Conservation (phyloP, 2,113 vertebrate species). For the Coryphaenoides rupestris region DNA sequence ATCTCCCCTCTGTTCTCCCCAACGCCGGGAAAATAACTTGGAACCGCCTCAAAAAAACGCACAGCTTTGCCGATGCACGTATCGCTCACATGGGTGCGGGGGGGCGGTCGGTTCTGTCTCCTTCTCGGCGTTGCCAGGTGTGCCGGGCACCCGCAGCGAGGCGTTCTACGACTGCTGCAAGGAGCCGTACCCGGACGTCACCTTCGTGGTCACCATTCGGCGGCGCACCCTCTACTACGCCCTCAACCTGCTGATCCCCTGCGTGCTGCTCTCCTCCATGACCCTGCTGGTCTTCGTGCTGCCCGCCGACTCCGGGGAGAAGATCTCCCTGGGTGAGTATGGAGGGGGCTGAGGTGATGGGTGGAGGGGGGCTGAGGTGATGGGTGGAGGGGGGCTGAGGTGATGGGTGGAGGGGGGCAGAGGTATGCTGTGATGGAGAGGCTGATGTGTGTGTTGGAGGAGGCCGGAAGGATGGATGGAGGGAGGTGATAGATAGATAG, state of each 20-base stretch:
- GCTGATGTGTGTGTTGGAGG: too few relatives aligned
- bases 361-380: constrained; percentile 15
- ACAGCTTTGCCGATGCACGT: too few relatives aligned
- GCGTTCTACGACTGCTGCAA: constrained; percentile 75
- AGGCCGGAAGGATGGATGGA: not conserved
- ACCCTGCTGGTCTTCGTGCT: constrained; percentile 77
- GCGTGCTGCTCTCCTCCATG: constrained; percentile 76
- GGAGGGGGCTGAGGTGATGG: too few relatives aligned
- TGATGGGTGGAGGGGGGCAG: too few relatives aligned
- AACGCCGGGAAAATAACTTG: too few relatives aligned
- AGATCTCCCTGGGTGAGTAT: constrained; percentile 79
- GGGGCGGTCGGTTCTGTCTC: not conserved
- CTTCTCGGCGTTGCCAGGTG: constrained; percentile 47
- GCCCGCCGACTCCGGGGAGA: constrained; percentile 80
- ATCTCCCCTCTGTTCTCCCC: too few relatives aligned
- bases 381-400: not conserved
- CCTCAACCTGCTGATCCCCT: constrained; percentile 77
- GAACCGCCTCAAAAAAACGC: too few relatives aligned
- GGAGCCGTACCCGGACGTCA: constrained; percentile 76
- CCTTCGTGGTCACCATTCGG: constrained; percentile 73
- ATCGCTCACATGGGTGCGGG: not conserved
- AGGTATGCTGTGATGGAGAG: too few relatives aligned
- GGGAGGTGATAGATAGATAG: too few relatives aligned
- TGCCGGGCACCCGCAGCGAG: constrained; percentile 67
- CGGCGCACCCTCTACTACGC: constrained; percentile 76